Evolutionary conservation across 2,888 invertebrate species (phyloP).

Genomic region (Pristionchus entomophagus): DNA sequence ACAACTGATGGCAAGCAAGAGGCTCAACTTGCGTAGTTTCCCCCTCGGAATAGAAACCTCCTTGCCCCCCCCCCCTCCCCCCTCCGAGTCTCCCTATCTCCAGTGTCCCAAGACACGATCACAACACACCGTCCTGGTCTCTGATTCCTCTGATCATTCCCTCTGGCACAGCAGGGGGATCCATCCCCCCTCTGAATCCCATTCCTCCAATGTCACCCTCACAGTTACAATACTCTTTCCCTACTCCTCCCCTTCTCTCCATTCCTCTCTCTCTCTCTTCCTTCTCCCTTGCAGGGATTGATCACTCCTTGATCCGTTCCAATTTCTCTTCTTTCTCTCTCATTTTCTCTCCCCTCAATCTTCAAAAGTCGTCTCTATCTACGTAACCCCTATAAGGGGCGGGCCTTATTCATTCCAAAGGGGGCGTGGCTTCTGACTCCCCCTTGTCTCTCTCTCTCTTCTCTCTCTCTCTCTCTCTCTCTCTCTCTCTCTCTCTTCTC

Average conservation of each 20-base stretch:
- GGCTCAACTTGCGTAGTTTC: not conserved
- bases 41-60: constrained; percentile 29
- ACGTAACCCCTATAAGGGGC: not conserved
- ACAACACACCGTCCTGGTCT: too few relatives aligned
- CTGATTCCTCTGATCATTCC: not conserved
- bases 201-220: not conserved
- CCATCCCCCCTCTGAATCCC: not conserved
- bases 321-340: not conserved
- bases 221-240: not conserved
- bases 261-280: not conserved
- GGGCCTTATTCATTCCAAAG: not conserved
- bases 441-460: not conserved
- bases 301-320: constrained; percentile 26
- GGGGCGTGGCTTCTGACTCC: not conserved
- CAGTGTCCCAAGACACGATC: too few relatives aligned
- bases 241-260: not conserved
- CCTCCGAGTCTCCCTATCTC: not conserved
- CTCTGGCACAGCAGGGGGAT: too few relatives aligned
- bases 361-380: constrained; percentile 28
- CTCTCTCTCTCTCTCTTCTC: constrained; percentile 19
- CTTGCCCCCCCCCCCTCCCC: not conserved
- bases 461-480: constrained; percentile 17
- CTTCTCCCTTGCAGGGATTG: not conserved
- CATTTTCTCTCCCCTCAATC: not conserved
- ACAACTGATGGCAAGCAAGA: constrained; percentile 13